phyloP scores from a whole-genome alignment of 2,797 vertebrate genomes.

The Scyliorhinus canicula region DNA sequence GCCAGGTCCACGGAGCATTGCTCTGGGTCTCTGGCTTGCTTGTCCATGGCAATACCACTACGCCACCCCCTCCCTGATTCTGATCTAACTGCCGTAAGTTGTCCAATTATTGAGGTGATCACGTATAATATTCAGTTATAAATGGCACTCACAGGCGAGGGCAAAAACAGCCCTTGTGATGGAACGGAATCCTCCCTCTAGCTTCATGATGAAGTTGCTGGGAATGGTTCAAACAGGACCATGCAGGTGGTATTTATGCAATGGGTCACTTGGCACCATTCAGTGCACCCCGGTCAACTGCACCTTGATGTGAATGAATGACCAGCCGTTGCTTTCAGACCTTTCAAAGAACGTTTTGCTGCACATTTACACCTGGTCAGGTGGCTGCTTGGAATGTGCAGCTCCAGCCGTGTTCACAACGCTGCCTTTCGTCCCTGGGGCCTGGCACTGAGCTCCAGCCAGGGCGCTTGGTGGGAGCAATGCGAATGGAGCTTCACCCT shows the following conservation, averaged over 20 bases:
- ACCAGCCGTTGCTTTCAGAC: background rate
- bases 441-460: background rate
- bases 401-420: background rate
- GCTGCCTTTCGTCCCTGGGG: background rate
- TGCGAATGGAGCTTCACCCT: background rate
- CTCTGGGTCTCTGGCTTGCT: too few relatives aligned
- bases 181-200: background rate
- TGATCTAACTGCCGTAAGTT: background rate
- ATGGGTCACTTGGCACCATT: background rate
- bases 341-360: background rate
- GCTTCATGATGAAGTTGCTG: background rate
- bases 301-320: background rate
- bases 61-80: too few relatives aligned
- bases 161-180: background rate
- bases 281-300: background rate
- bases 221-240: background rate
- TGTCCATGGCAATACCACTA: too few relatives aligned
- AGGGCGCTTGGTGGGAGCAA: background rate
- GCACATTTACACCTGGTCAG: background rate
- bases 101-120: background rate
- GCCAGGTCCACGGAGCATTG: too few relatives aligned
- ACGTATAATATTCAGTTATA: background rate
- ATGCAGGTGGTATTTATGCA: background rate
- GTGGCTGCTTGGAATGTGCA: background rate
- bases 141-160: background rate